phyloP scores from a whole-genome alignment of 2,797 vertebrate species.

The Chloroceryle inda region DNA sequence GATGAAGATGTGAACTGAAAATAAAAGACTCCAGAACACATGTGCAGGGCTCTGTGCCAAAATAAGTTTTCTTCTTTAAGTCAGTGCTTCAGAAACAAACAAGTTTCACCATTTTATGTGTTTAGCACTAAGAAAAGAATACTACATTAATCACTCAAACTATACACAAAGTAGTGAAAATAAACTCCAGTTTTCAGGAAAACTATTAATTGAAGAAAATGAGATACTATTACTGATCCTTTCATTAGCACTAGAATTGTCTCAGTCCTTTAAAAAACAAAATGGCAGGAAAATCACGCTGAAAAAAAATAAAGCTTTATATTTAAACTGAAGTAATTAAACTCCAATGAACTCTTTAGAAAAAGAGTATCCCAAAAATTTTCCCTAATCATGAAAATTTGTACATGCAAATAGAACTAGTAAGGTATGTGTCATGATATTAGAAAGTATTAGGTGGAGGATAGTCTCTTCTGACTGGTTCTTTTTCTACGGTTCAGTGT shows the following conservation, averaged over 20 bases:
- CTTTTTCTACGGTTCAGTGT: not conserved
- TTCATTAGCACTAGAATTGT: not conserved
- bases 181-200: not conserved
- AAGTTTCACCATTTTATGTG: not conserved
- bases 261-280: rapidly evolving
- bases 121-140: not conserved
- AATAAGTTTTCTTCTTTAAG: not conserved
- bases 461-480: not conserved
- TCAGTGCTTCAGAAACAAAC: not conserved
- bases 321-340: not conserved
- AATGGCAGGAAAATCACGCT: not conserved
- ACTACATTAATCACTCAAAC: not conserved
- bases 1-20: not conserved
- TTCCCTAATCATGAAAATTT: not conserved
- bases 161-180: not conserved
- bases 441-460: not conserved
- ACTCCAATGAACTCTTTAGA: not conserved
- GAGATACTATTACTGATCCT: not conserved
- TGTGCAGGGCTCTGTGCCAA: not conserved
- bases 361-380: not conserved
- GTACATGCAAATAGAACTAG: not conserved
- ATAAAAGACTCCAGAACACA: not conserved
- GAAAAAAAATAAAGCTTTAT: not conserved
- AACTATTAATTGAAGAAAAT: not conserved
- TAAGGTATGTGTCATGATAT: not conserved